These are phyloP conservation scores for Lysandra bellargus DNA, from an alignment of 2,888 invertebrate genomes.

Conservation along the genomic window DNA sequence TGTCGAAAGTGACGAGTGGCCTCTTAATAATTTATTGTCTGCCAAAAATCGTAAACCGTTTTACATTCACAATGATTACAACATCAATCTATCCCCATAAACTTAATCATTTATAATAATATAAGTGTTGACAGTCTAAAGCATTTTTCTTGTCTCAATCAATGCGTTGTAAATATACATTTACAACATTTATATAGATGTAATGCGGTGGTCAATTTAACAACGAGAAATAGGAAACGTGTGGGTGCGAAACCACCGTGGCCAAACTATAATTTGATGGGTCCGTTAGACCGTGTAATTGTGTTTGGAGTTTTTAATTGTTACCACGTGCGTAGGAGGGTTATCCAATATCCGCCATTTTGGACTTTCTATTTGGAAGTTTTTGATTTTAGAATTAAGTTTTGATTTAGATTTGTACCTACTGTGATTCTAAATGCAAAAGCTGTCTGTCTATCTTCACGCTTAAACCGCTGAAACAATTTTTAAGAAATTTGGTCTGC, in stretches of 20 bases:
- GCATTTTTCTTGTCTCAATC: conserved; percentile 15
- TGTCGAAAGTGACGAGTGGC: background rate
- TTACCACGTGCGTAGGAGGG: conserved; percentile 66
- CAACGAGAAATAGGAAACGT: conserved; percentile 79
- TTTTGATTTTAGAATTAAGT: conserved; percentile 33
- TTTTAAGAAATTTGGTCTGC: too few species aligned
- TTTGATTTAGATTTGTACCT: background rate
- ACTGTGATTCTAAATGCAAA: too few species aligned
- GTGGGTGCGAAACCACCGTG: conserved; percentile 79
- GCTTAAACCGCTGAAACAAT: too few species aligned
- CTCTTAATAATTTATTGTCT: background rate
- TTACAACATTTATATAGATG: background rate
- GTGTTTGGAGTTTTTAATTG: conserved; percentile 71
- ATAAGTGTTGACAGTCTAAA: conserved; percentile 45
- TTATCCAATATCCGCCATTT: conserved; percentile 33
- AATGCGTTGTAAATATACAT: background rate
- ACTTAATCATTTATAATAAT: background rate
- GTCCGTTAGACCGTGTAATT: conserved; percentile 72
- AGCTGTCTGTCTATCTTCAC: too few species aligned
- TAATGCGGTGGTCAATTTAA: conserved; percentile 53
- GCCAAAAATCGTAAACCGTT: background rate
- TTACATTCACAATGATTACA: background rate
- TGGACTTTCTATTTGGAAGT: conserved; percentile 61
- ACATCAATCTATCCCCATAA: background rate
- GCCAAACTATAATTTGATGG: conserved; percentile 78